Evolutionary conservation across 1,140 invertebrate species (phyloP).

Genomic region (Ceratitis capitata): DNA sequence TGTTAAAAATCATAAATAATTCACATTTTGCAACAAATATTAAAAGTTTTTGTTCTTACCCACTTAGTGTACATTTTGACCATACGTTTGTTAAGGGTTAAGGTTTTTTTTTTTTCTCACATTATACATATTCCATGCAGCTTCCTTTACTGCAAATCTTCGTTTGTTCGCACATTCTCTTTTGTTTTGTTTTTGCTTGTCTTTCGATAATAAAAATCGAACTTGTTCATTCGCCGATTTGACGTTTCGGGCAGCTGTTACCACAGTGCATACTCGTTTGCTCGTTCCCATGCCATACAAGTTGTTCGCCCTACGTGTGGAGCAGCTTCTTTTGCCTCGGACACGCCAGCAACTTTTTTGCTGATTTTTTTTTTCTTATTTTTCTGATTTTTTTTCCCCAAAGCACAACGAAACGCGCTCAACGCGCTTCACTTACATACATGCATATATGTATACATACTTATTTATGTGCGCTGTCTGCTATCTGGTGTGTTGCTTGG

Average conservation of each 20-base stretch:
- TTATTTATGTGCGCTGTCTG: slow-evolving; percentile 23
- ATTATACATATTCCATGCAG: too few relatives aligned
- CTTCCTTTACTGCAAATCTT: not conserved
- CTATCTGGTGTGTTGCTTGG: too few relatives aligned
- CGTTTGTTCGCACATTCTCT: not conserved
- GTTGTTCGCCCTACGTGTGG: not conserved
- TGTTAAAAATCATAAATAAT: too few relatives aligned
- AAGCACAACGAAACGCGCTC: slow-evolving; percentile 12
- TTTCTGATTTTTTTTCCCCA: too few relatives aligned
- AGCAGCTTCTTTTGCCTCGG: not conserved
- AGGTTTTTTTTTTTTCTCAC: too few relatives aligned
- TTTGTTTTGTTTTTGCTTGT: not conserved
- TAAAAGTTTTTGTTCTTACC: too few relatives aligned
- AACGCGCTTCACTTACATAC: slow-evolving; percentile 35
- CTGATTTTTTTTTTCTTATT: too few relatives aligned
- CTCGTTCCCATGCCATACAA: not conserved
- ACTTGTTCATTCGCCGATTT: slow-evolving; percentile 6
- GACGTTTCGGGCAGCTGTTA: slow-evolving; percentile 19
- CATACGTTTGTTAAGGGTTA: too few relatives aligned
- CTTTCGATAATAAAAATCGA: slow-evolving; percentile 29
- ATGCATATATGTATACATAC: too few relatives aligned
- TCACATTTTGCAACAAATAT: too few relatives aligned
- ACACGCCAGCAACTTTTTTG: not conserved
- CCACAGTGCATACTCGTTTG: not conserved
- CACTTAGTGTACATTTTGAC: too few relatives aligned